Conservation (phyloP, 1,140 invertebrate genomes). For the Aricia agestis region DNA sequence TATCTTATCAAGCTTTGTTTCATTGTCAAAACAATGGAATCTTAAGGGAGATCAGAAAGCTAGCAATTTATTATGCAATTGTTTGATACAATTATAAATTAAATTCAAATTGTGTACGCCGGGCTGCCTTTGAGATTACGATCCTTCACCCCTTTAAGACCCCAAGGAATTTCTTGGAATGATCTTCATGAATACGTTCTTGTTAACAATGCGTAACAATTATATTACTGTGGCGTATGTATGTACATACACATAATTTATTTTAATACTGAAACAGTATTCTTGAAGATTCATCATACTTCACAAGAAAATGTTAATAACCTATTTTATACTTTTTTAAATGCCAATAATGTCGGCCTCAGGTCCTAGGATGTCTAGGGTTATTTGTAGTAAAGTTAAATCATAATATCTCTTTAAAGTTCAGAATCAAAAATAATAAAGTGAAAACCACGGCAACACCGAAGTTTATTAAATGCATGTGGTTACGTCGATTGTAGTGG, state of each 20-base stretch:
- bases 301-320: too few relatives aligned
- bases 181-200: not conserved
- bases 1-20: not conserved
- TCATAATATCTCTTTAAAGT: too few relatives aligned
- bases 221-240: not conserved
- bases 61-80: slow-evolving; percentile 3
- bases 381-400: too few relatives aligned
- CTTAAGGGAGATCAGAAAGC: not conserved
- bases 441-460: too few relatives aligned
- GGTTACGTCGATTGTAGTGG: not conserved
- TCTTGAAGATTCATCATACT: too few relatives aligned
- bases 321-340: too few relatives aligned
- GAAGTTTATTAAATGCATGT: too few relatives aligned
- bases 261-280: not conserved
- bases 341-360: too few relatives aligned
- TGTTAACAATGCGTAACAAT: not conserved
- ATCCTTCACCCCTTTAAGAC: not conserved
- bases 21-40: not conserved
- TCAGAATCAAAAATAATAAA: too few relatives aligned
- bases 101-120: not conserved
- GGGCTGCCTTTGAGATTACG: not conserved
- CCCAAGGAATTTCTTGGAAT: not conserved
- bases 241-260: not conserved
- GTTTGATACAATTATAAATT: not conserved
- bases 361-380: too few relatives aligned